Evolutionary conservation across 2,797 vertebrate species (phyloP).

Genomic region (Caiman crocodilus): DNA sequence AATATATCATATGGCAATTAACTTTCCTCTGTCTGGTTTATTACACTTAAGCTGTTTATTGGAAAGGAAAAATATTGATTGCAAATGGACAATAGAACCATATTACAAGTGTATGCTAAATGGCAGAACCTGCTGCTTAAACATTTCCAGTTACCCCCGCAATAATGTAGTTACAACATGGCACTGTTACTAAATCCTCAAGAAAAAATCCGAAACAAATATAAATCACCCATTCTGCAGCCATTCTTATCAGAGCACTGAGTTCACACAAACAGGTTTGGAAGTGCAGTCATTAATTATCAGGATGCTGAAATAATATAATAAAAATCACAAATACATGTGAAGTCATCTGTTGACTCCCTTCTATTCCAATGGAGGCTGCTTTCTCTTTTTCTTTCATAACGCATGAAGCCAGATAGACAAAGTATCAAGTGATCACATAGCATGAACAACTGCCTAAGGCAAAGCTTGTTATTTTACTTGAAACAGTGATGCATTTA

Average conservation of each 20-base stretch:
- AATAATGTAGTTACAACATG: conserved; percentile 64
- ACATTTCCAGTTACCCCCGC: conserved; percentile 52
- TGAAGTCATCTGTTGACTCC: conserved; percentile 51
- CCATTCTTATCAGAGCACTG: conserved; percentile 27
- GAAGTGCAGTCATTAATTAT: conserved; percentile 69
- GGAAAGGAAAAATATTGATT: conserved; percentile 75
- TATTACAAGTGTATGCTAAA: conserved; percentile 67
- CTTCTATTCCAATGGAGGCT: conserved; percentile 34
- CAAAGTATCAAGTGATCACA: conserved; percentile 70
- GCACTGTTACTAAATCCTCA: conserved; percentile 56
- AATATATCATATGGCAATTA: conserved; percentile 74
- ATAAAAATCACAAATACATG: conserved; percentile 69
- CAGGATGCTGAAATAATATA: conserved; percentile 67
- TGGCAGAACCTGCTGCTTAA: conserved; percentile 70
- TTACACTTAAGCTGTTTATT: conserved; percentile 69
- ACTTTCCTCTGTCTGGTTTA: conserved; percentile 67
- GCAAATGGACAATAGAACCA: conserved; percentile 66
- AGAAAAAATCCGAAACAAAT: conserved; percentile 53
- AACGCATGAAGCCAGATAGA: conserved; percentile 48
- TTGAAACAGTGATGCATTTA: conserved; percentile 74
- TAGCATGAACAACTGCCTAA: conserved; percentile 74
- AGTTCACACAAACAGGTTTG: conserved; percentile 47
- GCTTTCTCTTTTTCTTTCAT: conserved; percentile 38
- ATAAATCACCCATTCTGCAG: conserved; percentile 52
- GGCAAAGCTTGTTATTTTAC: conserved; percentile 73